Evolutionary conservation across 2,888 invertebrate genomes (phyloP).

Genomic region (Volucella zonaria): DNA sequence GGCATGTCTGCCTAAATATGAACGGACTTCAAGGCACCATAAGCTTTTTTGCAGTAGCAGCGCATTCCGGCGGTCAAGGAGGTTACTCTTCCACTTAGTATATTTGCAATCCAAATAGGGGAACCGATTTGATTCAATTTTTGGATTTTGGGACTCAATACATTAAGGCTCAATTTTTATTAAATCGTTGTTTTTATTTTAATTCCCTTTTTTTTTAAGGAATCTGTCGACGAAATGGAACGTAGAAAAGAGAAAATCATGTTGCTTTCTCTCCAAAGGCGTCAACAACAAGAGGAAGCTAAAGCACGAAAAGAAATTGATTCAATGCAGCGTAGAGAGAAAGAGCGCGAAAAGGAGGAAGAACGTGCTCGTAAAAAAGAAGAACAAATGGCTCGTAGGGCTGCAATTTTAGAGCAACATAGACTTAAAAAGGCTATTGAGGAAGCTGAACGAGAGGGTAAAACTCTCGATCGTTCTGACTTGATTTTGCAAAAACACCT

Average conservation of each 20-base stretch:
- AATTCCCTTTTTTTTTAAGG: conserved; percentile 83
- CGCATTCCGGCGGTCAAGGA: too few species aligned
- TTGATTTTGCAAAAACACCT: conserved; percentile 85
- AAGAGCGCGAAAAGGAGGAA: conserved; percentile 90
- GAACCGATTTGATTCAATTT: too few species aligned
- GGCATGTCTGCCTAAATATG: too few species aligned
- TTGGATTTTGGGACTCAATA: not conserved
- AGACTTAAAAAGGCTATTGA: conserved; percentile 96
- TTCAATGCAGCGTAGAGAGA: conserved; percentile 88
- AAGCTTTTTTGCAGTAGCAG: too few species aligned
- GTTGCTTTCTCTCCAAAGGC: conserved; percentile 93
- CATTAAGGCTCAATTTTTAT: not conserved
- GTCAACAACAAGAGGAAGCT: conserved; percentile 94
- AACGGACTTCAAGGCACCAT: too few species aligned
- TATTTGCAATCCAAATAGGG: too few species aligned
- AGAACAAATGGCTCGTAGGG: conserved; percentile 93
- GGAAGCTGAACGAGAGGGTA: conserved; percentile 95
- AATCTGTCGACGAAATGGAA: conserved; percentile 94
- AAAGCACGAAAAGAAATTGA: conserved; percentile 93
- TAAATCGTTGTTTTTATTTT: not conserved
- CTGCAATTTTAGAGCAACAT: conserved; percentile 95
- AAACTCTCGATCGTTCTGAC: conserved; percentile 89
- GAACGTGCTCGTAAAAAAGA: conserved; percentile 88
- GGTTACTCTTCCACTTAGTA: too few species aligned
- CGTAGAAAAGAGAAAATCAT: conserved; percentile 95